Conservation (phyloP, 1,140 invertebrate genomes). For the Bathynomus jamesi region DNA sequence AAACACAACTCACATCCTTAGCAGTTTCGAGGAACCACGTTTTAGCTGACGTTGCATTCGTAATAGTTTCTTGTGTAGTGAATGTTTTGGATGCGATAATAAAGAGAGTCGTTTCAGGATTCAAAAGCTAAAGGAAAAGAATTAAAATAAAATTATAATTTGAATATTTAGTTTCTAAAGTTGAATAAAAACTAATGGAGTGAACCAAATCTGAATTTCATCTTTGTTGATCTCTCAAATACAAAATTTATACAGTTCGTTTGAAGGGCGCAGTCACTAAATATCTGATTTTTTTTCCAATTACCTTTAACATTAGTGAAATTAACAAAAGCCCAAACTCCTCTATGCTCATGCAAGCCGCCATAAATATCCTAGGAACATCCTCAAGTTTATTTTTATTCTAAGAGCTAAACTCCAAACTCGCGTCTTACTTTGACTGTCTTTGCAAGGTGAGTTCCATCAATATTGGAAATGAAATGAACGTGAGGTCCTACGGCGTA, state of each 20-base stretch:
- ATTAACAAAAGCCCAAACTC: too few species aligned
- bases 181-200: too few species aligned
- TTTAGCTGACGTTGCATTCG: conserved; percentile 95
- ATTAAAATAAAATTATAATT: background rate
- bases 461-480: conserved; percentile 98
- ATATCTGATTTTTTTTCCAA: too few species aligned
- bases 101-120: conserved; percentile 90
- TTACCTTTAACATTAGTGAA: too few species aligned
- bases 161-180: too few species aligned
- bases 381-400: background rate
- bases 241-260: too few species aligned
- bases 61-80: conserved; percentile 99
- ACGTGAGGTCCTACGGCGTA: conserved; percentile 80
- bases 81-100: conserved; percentile 99
- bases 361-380: too few species aligned
- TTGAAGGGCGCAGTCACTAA: too few species aligned
- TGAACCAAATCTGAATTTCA: too few species aligned
- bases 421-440: conserved; percentile 65
- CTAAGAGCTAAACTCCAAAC: background rate
- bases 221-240: too few species aligned
- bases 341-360: too few species aligned
- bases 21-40: conserved; percentile 80
- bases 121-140: conserved; percentile 47
- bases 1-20: conserved; percentile 78
- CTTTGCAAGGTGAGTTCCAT: conserved; percentile 95